Percentiles rank a stretch among this genome's conserved stretches.
phyloP scores from a whole-genome alignment of 2,113 vertebrate genomes.

The Melierax canorus region DNA sequence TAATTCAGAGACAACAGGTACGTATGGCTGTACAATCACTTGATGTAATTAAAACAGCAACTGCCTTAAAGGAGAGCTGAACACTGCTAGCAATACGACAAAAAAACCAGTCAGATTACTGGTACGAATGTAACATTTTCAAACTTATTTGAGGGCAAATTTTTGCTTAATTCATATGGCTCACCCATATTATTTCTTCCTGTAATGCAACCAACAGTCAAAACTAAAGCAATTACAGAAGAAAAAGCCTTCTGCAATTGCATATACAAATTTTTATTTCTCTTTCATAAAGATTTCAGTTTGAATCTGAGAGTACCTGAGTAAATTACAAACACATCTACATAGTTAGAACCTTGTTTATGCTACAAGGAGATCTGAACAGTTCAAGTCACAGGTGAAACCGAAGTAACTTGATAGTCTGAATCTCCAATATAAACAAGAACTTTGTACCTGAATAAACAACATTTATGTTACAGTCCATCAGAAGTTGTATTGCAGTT shows the following conservation, averaged over 20 bases:
- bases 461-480: background rate
- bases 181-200: background rate
- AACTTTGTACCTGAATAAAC: background rate
- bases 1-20: background rate
- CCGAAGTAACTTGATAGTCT: background rate
- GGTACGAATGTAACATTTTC: background rate
- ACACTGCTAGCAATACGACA: background rate
- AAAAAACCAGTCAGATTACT: background rate
- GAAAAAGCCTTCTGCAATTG: background rate
- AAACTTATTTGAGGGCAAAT: background rate
- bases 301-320: background rate
- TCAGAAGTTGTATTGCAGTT: background rate
- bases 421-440: background rate
- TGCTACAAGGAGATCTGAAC: background rate
- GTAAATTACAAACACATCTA: background rate
- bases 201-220: background rate
- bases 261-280: background rate
- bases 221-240: background rate
- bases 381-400: background rate
- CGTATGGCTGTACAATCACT: background rate
- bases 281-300: background rate
- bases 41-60: background rate
- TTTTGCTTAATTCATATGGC: background rate
- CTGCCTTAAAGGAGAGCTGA: background rate
- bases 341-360: background rate